Percentiles rank a stretch among this genome's conserved stretches.
These are phyloP conservation scores for Dendrophyllia cribrosa DNA, from an alignment of 64 coral and sea anemone species.

Conservation along the genomic window DNA sequence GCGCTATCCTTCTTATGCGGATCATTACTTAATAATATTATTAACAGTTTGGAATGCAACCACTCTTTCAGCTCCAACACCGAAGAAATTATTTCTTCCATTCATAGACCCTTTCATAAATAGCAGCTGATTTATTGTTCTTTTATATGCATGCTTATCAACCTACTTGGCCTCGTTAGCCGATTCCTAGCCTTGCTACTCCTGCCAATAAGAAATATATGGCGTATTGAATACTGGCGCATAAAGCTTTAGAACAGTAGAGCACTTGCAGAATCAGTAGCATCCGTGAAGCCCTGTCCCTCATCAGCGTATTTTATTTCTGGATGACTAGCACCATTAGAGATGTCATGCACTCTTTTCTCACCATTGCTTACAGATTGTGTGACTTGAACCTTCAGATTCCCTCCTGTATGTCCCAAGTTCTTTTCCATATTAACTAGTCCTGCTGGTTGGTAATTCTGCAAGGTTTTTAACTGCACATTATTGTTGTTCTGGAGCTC, in stretches of 20 bases:
- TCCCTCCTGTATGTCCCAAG: background rate
- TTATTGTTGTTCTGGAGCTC: conserved; percentile 32
- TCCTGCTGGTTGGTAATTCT: conserved; percentile 69
- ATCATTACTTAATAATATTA: too few relatives aligned
- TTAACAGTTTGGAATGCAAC: too few relatives aligned
- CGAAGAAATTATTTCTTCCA: too few relatives aligned
- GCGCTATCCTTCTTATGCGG: too few relatives aligned
- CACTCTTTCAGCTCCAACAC: too few relatives aligned
- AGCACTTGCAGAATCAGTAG: conserved; percentile 70
- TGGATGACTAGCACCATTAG: conserved; percentile 7
- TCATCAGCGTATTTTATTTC: conserved; percentile 81
- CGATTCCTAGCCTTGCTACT: too few relatives aligned
- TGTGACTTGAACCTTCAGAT: background rate
- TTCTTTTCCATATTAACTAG: conserved; percentile 54
- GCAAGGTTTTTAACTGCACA: conserved; percentile 63
- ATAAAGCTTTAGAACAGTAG: conserved; percentile 65
- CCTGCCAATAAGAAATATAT: background rate
- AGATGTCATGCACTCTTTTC: background rate
- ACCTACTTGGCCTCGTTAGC: too few relatives aligned
- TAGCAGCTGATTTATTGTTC: too few relatives aligned
- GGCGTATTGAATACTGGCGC: background rate
- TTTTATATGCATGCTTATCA: too few relatives aligned
- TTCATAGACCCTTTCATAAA: too few relatives aligned
- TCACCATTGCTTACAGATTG: conserved; percentile 7
- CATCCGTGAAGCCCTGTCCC: conserved; percentile 76